Percentiles rank a stretch among this genome's conserved stretches.
Evolutionary conservation across 2,797 vertebrate species (phyloP).

Genomic region (Micrastur ruficollis): DNA sequence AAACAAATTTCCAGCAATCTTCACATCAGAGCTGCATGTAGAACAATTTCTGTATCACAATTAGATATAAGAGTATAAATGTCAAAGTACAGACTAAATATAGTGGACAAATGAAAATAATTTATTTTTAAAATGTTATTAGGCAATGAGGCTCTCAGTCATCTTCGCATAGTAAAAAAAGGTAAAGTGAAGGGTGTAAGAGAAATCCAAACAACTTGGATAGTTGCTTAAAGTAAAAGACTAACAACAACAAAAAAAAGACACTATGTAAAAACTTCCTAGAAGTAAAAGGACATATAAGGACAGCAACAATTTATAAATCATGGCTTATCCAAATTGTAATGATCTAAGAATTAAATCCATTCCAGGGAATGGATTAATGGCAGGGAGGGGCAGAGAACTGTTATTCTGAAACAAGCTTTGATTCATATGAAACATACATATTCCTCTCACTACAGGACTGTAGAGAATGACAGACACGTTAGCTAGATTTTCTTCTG

Average conservation of each 20-base stretch:
- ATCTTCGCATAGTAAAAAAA: not conserved
- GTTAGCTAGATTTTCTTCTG: not conserved
- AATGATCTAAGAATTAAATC: not conserved
- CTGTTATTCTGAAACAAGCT: not conserved
- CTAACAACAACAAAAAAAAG: not conserved
- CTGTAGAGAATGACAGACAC: not conserved
- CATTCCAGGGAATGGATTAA: not conserved
- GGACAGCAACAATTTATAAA: not conserved
- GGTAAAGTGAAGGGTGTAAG: not conserved
- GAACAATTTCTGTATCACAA: not conserved
- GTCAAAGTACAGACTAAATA: not conserved
- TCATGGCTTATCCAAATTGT: not conserved
- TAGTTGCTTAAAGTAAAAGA: not conserved
- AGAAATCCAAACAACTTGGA: not conserved
- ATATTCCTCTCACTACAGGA: not conserved
- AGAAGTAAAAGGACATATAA: not conserved
- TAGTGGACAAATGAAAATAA: not conserved
- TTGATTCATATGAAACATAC: not conserved
- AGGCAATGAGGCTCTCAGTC: not conserved
- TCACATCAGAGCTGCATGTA: not conserved
- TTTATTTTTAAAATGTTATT: not conserved
- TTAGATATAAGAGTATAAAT: not conserved
- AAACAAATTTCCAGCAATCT: not conserved
- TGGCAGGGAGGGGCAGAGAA: rapidly evolving
- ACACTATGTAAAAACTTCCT: not conserved